Percentiles rank a stretch among this genome's conserved stretches.
phyloP scores from a whole-genome alignment of 2,113 vertebrate species.

The Rhinopithecus roxellana region DNA sequence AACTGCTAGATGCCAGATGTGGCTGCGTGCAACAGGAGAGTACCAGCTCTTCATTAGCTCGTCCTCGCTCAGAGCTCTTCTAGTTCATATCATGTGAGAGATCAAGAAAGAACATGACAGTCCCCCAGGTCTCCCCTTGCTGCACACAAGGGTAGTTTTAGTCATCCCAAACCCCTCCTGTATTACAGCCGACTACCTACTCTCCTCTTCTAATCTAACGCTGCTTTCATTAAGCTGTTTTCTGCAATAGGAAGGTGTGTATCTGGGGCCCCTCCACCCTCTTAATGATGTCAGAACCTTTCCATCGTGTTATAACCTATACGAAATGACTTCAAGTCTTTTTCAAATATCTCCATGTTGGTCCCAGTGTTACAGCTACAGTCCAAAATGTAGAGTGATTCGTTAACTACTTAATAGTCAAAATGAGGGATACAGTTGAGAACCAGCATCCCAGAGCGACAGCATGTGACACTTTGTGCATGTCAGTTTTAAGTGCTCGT shows the following conservation, averaged over 20 bases:
- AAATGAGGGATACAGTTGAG: background rate
- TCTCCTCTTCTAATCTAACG: background rate
- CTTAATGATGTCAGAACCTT: background rate
- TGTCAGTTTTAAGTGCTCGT: background rate
- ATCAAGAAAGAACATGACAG: fast-evolving
- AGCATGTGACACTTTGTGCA: background rate
- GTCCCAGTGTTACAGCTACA: background rate
- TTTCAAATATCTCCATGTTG: background rate
- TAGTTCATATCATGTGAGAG: background rate
- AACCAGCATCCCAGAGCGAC: background rate
- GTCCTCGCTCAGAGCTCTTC: background rate
- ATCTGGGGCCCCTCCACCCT: fast-evolving
- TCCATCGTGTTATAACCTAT: background rate
- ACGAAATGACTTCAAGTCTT: background rate
- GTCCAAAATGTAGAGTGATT: background rate
- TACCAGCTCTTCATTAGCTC: fast-evolving
- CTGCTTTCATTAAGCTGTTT: background rate
- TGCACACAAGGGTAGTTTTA: too few species aligned
- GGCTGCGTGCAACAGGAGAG: background rate
- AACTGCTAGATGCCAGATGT: fast-evolving
- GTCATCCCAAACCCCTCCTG: background rate
- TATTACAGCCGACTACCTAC: background rate
- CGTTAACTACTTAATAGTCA: background rate
- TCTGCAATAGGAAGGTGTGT: background rate
- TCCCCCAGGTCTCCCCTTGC: background rate